These are phyloP conservation scores for Rhopalosiphum nymphaeae DNA, from an alignment of 2,888 invertebrate species.

Conservation along the genomic window DNA sequence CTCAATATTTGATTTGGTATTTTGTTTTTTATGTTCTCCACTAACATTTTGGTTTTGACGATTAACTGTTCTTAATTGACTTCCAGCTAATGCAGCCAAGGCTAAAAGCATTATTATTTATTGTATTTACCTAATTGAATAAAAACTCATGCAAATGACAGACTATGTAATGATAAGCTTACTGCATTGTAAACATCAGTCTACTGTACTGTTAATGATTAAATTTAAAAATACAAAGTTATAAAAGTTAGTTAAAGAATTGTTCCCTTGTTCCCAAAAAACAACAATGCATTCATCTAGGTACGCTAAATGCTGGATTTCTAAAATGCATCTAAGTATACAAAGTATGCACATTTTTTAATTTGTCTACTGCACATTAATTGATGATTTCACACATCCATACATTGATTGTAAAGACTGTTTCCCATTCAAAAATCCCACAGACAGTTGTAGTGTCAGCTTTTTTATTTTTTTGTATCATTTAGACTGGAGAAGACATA, in stretches of 20 bases:
- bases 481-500: too few relatives aligned
- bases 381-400: too few relatives aligned
- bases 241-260: background rate
- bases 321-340: background rate
- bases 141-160: background rate
- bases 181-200: background rate
- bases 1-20: constrained; percentile 79
- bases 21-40: constrained; percentile 68
- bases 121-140: background rate
- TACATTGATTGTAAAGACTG: too few relatives aligned
- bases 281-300: background rate
- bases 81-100: constrained; percentile 89
- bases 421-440: too few relatives aligned
- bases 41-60: constrained; percentile 18
- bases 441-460: too few relatives aligned
- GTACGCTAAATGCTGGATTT: background rate
- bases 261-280: background rate
- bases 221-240: background rate
- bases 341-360: too few relatives aligned
- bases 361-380: too few relatives aligned
- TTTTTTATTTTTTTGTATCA: too few relatives aligned
- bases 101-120: constrained; percentile 71
- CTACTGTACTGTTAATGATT: background rate
- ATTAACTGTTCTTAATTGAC: constrained; percentile 86
- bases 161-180: background rate